Percentiles rank a stretch among this genome's conserved stretches.
phyloP scores from a whole-genome alignment of 1,140 invertebrate species.

The Drosophila pseudoobscura region DNA sequence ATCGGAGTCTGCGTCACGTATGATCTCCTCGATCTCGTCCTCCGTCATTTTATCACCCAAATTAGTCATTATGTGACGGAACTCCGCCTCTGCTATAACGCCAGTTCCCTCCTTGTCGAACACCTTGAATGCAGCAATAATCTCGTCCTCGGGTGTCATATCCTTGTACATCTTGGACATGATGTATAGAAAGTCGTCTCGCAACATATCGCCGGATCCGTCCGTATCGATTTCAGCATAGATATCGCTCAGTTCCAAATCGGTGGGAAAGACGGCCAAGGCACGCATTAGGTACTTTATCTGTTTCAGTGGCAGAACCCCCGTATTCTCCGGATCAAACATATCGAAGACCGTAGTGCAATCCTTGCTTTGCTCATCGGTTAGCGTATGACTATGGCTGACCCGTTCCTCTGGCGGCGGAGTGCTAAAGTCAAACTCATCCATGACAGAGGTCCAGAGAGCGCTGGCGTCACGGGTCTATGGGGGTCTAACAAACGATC shows the following conservation, averaged over 20 bases:
- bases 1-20: slow-evolving; percentile 57
- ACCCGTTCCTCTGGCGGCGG: slow-evolving; percentile 58
- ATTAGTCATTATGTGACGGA: slow-evolving; percentile 50
- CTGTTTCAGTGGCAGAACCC: slow-evolving; percentile 45
- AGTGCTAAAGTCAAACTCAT: slow-evolving; percentile 52
- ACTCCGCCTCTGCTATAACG: slow-evolving; percentile 49
- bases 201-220: slow-evolving; percentile 40
- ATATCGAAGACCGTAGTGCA: slow-evolving; percentile 46
- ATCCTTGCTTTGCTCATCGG: slow-evolving; percentile 42
- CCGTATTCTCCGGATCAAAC: slow-evolving; percentile 33
- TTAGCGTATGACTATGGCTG: slow-evolving; percentile 33
- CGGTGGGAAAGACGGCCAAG: slow-evolving; percentile 53
- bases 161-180: slow-evolving; percentile 54
- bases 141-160: slow-evolving; percentile 51
- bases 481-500: neutral
- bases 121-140: slow-evolving; percentile 56
- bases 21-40: slow-evolving; percentile 59
- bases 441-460: slow-evolving; percentile 27
- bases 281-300: slow-evolving; percentile 40
- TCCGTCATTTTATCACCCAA: slow-evolving; percentile 45
- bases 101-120: slow-evolving; percentile 52
- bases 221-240: slow-evolving; percentile 58
- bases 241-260: slow-evolving; percentile 50
- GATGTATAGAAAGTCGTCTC: slow-evolving; percentile 57
- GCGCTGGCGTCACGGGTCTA: neutral